phyloP scores from a whole-genome alignment of 1,140 invertebrate species.

The Eupristina koningsbergeri region DNA sequence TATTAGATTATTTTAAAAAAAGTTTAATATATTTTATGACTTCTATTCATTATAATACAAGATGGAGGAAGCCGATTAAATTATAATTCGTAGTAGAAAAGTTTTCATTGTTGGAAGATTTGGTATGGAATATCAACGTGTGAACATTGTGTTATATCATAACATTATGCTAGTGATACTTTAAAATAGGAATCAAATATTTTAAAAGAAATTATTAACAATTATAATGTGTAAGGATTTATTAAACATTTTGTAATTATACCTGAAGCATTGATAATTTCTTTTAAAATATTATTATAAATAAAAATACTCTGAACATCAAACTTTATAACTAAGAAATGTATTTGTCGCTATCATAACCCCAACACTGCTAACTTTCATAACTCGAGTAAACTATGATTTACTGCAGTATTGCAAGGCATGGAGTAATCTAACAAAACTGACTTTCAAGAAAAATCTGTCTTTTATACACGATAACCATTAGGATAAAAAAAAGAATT shows the following conservation, averaged over 20 bases:
- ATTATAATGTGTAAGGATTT: no score
- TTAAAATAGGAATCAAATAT: no score
- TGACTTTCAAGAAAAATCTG: conserved; percentile 10
- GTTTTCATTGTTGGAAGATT: neutral
- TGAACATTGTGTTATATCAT: neutral
- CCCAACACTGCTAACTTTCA: neutral
- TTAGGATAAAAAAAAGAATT: neutral
- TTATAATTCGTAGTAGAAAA: neutral
- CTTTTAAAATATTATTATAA: neutral
- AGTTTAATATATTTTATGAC: neutral
- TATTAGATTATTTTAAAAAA: neutral
- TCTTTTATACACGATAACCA: neutral
- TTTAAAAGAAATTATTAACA: no score
- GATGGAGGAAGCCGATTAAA: neutral
- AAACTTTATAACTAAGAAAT: neutral
- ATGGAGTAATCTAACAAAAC: neutral
- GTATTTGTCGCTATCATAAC: neutral
- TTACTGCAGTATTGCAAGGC: neutral
- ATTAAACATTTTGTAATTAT: no score
- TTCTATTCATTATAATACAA: neutral
- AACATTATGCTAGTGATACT: no score
- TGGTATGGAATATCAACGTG: neutral
- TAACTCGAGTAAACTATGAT: conserved; percentile 7
- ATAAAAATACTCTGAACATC: neutral
- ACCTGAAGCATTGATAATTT: neutral